A percentile compares a stretch with the other conserved stretches of the same genome.
Conservation (phyloP, 30 jellyfish, hydroid and myxozoan genomes). For the Aurelia sp. region DNA sequence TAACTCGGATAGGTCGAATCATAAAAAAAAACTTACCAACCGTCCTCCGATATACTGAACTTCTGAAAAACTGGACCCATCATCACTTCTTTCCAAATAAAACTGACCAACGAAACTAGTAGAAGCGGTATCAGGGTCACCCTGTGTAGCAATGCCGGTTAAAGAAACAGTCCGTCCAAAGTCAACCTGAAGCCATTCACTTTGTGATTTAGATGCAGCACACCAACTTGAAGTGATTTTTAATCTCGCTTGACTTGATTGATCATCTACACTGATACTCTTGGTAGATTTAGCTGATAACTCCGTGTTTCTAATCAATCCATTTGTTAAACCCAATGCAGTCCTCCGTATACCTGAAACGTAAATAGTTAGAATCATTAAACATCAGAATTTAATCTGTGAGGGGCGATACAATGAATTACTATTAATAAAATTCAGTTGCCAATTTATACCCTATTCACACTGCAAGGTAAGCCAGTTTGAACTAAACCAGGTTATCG, state of each 20-base stretch:
- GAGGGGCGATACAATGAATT: too few relatives aligned
- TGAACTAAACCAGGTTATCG: too few relatives aligned
- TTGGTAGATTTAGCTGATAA: not conserved
- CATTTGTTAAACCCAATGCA: not conserved
- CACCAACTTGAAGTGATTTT: slow-evolving; percentile 1
- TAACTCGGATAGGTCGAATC: too few relatives aligned
- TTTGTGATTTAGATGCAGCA: not conserved
- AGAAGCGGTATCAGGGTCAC: not conserved
- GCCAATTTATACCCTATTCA: too few relatives aligned
- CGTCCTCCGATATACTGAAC: not conserved
- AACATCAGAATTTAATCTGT: too few relatives aligned
- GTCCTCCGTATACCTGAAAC: not conserved
- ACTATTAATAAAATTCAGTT: too few relatives aligned
- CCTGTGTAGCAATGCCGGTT: slow-evolving; percentile 1
- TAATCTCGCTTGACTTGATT: not conserved
- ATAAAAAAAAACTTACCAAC: too few relatives aligned
- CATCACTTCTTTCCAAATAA: not conserved
- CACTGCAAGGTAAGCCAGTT: too few relatives aligned
- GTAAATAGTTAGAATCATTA: too few relatives aligned
- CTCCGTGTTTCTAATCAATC: not conserved
- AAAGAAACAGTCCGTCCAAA: not conserved
- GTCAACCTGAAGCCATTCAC: slow-evolving; percentile 7
- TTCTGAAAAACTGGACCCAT: slow-evolving; percentile 3
- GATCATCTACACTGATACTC: not conserved
- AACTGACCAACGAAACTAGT: not conserved